These are phyloP conservation scores for Uropetala carovei DNA, from an alignment of 2,888 invertebrate genomes.

Conservation along the genomic window DNA sequence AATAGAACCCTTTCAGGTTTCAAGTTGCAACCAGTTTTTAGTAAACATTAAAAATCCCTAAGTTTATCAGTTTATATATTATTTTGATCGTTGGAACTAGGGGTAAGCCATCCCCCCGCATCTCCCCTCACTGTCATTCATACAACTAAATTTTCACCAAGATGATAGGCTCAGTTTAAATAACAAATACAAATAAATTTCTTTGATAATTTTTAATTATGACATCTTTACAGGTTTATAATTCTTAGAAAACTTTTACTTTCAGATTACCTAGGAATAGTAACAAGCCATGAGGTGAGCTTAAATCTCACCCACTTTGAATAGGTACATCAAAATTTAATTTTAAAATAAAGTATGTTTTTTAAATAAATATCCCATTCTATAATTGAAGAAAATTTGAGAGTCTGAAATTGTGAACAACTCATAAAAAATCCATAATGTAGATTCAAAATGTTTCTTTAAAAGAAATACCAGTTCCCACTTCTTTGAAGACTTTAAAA, in stretches of 20 bases:
- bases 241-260: slow-evolving; percentile 31
- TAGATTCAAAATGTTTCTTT: slow-evolving; percentile 48
- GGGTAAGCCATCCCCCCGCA: too few relatives aligned
- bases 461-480: slow-evolving; percentile 59
- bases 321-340: slow-evolving; percentile 33
- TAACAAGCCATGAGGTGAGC: slow-evolving; percentile 26
- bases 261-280: slow-evolving; percentile 46
- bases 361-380: slow-evolving; percentile 23
- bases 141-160: too few relatives aligned
- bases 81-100: too few relatives aligned
- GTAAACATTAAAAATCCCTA: too few relatives aligned
- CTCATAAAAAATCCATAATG: neutral
- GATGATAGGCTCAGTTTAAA: too few relatives aligned
- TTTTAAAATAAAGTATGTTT: slow-evolving; percentile 39
- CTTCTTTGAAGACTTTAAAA: slow-evolving; percentile 54
- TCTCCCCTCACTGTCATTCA: too few relatives aligned
- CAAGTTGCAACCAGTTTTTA: too few relatives aligned
- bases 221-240: slow-evolving; percentile 45
- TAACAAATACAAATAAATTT: neutral
- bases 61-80: too few relatives aligned
- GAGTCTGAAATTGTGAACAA: neutral
- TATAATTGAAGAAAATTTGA: slow-evolving; percentile 46
- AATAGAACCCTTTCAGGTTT: too few relatives aligned
- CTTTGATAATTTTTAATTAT: slow-evolving; percentile 51
- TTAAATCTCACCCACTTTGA: neutral